Base-by-base conservation (phyloP, 2,797 vertebrate species). In the Acanthiza pusilla region DNA sequence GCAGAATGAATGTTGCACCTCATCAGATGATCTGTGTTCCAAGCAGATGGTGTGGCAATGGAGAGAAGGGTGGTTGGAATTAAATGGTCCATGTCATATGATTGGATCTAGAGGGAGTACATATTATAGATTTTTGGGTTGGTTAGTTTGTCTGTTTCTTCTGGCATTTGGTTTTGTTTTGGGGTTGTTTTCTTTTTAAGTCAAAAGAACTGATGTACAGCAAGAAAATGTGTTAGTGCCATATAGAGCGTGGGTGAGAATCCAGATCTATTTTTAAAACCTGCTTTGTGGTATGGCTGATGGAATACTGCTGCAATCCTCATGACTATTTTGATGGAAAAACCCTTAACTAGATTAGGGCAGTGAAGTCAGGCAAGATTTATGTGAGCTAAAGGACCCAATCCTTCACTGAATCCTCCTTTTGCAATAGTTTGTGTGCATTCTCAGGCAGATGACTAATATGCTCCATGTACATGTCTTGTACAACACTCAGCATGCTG, bases 261-360 rank as follows among this genome's bases (percentile, higher is more conserved):
- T 10, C 32, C 76, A 55, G 15, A 63, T 51, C 61, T 93, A 55
- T 83, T 90, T 93, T 90, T 86, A 80, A 93, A 90, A 88, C 20
- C 13, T 71, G 53, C 36, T 77, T 83, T 63, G 57, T 42, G 16
- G 27, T 66, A 76, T 79, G 40, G 26, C 12, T 76, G 63, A 79
- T 76, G 47, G 43, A 89, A 58, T 1, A 1, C 23, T 85, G 17
- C 55, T 95, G n/a, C 45, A 86, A 55, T 32, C 12, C 4, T 90
- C 45, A 90, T 60, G 42, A 92, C 92, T 88, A 94, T 88, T 95
- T 93, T 88, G 53, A 55, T 51, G 32, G 45, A 90, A 86, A 93
- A 93, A 3, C 40, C n/a, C 11, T 85, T 87, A 83, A 60, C n/a
- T 63, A 73, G n/a, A 43, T 29, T 29, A 14, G 7, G 16, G 7